Evolutionary conservation across 2,888 invertebrate genomes (phyloP).

Genomic region (Parochlus steinenii): DNA sequence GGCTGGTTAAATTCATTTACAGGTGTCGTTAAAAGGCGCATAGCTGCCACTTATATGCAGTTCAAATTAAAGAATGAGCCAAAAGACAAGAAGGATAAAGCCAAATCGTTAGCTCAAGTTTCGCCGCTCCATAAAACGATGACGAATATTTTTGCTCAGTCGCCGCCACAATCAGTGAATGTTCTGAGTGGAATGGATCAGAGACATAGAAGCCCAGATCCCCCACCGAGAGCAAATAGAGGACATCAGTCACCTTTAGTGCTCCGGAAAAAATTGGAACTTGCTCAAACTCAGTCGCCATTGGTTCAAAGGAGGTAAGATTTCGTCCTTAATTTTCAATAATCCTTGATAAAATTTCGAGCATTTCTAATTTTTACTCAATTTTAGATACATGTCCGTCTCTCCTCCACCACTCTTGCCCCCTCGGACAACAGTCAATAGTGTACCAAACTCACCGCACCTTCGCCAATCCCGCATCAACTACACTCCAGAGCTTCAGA

Average conservation of each 20-base stretch:
- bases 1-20: conserved; percentile 52
- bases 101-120: conserved; percentile 6
- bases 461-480: conserved; percentile 44
- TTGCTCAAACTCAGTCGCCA: conserved; percentile 33
- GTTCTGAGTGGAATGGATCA: conserved; percentile 21
- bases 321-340: neutral
- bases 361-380: conserved; percentile 23
- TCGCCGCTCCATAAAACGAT: conserved; percentile 7
- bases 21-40: conserved; percentile 59
- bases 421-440: conserved; percentile 42
- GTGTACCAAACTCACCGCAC: conserved; percentile 52
- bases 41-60: conserved; percentile 38
- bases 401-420: conserved; percentile 29
- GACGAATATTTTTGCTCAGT: conserved; percentile 16
- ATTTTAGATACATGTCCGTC: conserved; percentile 32
- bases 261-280: conserved; percentile 39
- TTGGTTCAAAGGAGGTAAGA: conserved; percentile 36
- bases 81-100: conserved; percentile 1
- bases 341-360: neutral
- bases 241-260: conserved; percentile 31
- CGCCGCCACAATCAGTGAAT: conserved; percentile 12
- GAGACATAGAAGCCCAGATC: conserved; percentile 41
- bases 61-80: conserved; percentile 4
- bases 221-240: conserved; percentile 34
- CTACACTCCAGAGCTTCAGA: conserved; percentile 40